Percentiles rank a stretch among this genome's conserved stretches.
Conservation (phyloP, 2,113 vertebrate species). For the Ptilorrhoa leucosticta region DNA sequence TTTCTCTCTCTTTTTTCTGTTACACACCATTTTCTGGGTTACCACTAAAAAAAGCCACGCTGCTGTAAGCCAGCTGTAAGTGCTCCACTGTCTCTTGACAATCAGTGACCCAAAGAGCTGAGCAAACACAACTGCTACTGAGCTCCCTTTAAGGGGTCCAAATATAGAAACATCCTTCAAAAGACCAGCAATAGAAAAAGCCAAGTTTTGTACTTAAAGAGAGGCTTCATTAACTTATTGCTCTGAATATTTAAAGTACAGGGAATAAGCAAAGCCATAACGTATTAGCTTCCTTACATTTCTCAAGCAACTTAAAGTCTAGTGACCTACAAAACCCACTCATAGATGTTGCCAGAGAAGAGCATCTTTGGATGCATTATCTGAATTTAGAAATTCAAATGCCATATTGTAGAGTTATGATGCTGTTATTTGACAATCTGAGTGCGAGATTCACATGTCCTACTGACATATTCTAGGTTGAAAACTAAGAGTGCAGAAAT, state of each 20-base stretch:
- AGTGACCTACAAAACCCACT: neutral
- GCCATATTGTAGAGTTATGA: neutral
- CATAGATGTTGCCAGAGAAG: neutral
- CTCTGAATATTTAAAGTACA: neutral
- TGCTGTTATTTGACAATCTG: neutral
- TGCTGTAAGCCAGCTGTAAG: neutral
- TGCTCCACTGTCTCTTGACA: neutral
- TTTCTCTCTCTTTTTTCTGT: constrained; percentile 5
- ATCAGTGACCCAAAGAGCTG: neutral
- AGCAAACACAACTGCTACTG: neutral
- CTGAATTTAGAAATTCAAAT: neutral
- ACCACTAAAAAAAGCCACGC: neutral
- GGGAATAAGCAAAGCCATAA: neutral
- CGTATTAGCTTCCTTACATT: neutral
- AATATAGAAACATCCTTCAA: neutral
- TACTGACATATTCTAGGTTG: neutral
- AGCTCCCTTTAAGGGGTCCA: neutral
- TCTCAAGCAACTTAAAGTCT: neutral
- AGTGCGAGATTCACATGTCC: neutral
- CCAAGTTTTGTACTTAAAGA: neutral
- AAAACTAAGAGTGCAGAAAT: neutral
- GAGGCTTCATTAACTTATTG: neutral
- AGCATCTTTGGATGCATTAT: neutral
- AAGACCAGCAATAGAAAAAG: neutral
- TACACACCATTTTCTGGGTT: neutral